Percentiles rank a stretch among this genome's conserved stretches.
Conservation (phyloP, 2,888 invertebrate genomes). For the Caenorhabditis sp. region DNA sequence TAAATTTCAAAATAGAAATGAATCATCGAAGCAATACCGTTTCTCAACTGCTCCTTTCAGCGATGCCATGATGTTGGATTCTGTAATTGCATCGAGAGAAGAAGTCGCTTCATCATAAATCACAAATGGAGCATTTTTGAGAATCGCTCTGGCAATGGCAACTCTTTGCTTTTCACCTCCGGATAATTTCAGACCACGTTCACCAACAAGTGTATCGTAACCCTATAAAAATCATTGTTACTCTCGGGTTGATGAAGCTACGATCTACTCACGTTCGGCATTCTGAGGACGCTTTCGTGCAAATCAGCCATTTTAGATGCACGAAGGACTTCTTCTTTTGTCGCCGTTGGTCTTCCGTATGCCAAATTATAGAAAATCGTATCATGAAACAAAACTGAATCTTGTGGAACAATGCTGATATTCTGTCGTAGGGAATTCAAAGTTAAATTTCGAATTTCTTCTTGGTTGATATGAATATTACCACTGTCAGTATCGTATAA, state of each 20-base stretch:
- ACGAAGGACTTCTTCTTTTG: slow-evolving; percentile 80
- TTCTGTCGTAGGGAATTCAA: slow-evolving; percentile 83
- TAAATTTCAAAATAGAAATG: no score
- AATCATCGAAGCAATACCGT: no score
- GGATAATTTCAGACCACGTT: slow-evolving; percentile 89
- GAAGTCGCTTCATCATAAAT: slow-evolving; percentile 98
- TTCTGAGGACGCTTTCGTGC: slow-evolving; percentile 81
- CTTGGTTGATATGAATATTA: slow-evolving; percentile 82
- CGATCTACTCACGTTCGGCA: slow-evolving; percentile 68
- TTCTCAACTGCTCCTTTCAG: slow-evolving; percentile 60
- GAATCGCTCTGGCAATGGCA: slow-evolving; percentile 93
- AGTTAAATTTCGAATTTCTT: slow-evolving; percentile 72
- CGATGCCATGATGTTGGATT: slow-evolving; percentile 78
- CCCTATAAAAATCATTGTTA: slow-evolving; percentile 67
- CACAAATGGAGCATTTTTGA: slow-evolving; percentile 75
- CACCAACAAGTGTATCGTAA: slow-evolving; percentile 87
- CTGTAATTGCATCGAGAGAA: slow-evolving; percentile 94
- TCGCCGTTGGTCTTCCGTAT: slow-evolving; percentile 85
- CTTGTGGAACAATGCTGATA: slow-evolving; percentile 93
- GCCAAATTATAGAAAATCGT: slow-evolving; percentile 89
- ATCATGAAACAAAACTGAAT: slow-evolving; percentile 95
- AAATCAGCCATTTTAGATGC: slow-evolving; percentile 93
- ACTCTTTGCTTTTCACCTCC: slow-evolving; percentile 99
- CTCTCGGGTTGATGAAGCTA: neutral
- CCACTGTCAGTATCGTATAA: slow-evolving; percentile 92